Percentiles rank a stretch among this genome's conserved stretches.
Evolutionary conservation across 2,797 vertebrate genomes (phyloP).

Genomic region (Galaxias olidus): DNA sequence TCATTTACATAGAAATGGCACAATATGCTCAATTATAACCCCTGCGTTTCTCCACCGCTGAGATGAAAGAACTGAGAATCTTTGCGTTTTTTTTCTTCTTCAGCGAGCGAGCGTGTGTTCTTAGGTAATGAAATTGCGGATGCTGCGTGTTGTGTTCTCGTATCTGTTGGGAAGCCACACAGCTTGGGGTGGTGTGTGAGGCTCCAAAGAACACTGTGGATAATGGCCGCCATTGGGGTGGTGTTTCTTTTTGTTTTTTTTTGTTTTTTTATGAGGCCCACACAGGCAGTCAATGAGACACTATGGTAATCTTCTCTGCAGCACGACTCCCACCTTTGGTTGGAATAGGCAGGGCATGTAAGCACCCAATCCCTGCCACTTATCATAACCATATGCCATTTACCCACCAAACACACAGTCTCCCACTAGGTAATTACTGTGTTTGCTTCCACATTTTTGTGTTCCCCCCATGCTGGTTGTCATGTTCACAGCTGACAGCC

Average conservation of each 20-base stretch:
- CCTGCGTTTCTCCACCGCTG: slow-evolving; percentile 51
- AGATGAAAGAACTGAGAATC: slow-evolving; percentile 44
- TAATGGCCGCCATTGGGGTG: slow-evolving; percentile 57
- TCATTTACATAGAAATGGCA: slow-evolving; percentile 70
- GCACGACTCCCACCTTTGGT: slow-evolving; percentile 61
- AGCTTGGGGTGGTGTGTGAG: slow-evolving; percentile 53
- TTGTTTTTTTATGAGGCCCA: slow-evolving; percentile 33
- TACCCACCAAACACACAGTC: slow-evolving; percentile 63
- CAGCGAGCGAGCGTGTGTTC: slow-evolving; percentile 27
- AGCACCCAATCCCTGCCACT: slow-evolving; percentile 61
- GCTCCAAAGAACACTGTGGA: slow-evolving; percentile 43
- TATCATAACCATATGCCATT: slow-evolving; percentile 70
- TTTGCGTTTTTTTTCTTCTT: slow-evolving; percentile 40
- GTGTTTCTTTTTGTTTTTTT: no score
- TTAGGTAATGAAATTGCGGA: slow-evolving; percentile 50
- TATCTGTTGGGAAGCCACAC: slow-evolving; percentile 20
- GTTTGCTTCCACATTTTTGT: slow-evolving; percentile 64
- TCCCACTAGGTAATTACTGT: slow-evolving; percentile 67
- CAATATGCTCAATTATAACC: slow-evolving; percentile 53
- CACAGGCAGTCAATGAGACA: slow-evolving; percentile 39
- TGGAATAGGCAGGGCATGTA: slow-evolving; percentile 49
- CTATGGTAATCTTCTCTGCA: slow-evolving; percentile 65
- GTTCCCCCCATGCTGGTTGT: slow-evolving; percentile 62
- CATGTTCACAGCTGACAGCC: slow-evolving; percentile 54
- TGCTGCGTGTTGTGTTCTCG: slow-evolving; percentile 39